phyloP scores from a whole-genome alignment of 2,113 vertebrate genomes.

The Tursiops truncatus region DNA sequence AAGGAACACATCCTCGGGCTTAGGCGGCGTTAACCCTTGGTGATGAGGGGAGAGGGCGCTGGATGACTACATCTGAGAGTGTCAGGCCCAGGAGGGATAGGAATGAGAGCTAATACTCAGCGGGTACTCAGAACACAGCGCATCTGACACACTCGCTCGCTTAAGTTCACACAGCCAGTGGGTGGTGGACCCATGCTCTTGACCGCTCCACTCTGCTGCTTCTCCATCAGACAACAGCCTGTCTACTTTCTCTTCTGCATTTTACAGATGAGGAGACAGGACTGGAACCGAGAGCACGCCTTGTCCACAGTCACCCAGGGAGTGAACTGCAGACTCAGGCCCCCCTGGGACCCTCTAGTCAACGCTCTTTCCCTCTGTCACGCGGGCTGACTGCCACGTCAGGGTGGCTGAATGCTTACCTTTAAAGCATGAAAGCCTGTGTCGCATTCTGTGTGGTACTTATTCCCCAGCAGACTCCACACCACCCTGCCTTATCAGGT shows the following conservation, averaged over 20 bases:
- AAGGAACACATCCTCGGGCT: not conserved
- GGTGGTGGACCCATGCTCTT: not conserved
- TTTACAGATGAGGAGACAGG: conserved; percentile 33
- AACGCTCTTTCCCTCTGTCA: not conserved
- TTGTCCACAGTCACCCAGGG: not conserved
- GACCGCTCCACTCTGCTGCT: not conserved
- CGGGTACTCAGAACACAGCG: not conserved
- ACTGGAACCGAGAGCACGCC: not conserved
- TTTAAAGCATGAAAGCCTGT: not conserved
- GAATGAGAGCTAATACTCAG: not conserved
- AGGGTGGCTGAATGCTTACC: not conserved
- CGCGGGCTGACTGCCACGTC: not conserved
- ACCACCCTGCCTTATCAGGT: not conserved
- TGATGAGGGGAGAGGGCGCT: accelerated
- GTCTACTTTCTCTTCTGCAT: conserved; percentile 74
- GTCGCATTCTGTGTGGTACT: not conserved
- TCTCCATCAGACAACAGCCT: conserved; percentile 35
- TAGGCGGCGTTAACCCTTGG: not conserved
- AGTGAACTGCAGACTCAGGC: conserved; percentile 11
- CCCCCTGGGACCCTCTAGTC: conserved; percentile 7
- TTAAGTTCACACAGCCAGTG: not conserved
- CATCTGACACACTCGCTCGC: accelerated
- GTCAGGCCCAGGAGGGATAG: not conserved
- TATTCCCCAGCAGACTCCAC: not conserved
- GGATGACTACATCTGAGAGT: not conserved